Evolutionary conservation across 64 coral and sea anemone species (phyloP).

Genomic region (Pocillopora verrucosa): DNA sequence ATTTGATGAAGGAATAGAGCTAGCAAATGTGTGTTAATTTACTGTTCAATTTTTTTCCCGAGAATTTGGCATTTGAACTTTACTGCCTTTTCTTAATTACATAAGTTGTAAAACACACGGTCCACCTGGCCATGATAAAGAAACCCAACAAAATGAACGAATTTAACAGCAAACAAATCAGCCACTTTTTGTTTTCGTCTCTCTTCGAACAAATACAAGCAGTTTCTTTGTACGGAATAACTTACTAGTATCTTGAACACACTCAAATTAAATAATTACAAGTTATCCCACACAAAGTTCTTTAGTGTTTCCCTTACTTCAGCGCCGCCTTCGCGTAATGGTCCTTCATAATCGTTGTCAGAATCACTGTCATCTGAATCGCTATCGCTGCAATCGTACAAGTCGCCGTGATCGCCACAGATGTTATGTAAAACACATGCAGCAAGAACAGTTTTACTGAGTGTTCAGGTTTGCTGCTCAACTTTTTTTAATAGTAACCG

Average conservation of each 20-base stretch:
- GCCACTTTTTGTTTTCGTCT: too few species aligned
- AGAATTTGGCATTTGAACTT: too few species aligned
- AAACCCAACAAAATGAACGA: too few species aligned
- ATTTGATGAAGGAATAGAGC: neutral
- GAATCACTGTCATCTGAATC: slow-evolving; percentile 11
- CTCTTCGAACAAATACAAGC: too few species aligned
- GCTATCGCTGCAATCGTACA: neutral
- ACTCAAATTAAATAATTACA: neutral
- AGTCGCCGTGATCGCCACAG: slow-evolving; percentile 1
- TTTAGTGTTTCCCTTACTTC: neutral
- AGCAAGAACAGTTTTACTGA: slow-evolving; percentile 19
- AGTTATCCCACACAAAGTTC: slow-evolving; percentile 8
- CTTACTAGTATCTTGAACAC: too few species aligned
- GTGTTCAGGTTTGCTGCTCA: slow-evolving; percentile 10
- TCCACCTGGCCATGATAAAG: too few species aligned
- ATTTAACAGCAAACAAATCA: too few species aligned
- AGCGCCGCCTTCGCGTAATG: neutral
- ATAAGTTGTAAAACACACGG: too few species aligned
- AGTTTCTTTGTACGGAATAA: too few species aligned
- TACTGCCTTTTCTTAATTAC: too few species aligned
- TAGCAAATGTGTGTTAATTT: neutral
- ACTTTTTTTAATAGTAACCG: slow-evolving; percentile 51
- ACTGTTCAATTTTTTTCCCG: neutral
- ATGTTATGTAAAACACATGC: slow-evolving; percentile 57
- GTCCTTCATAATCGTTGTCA: neutral